phyloP scores from a whole-genome alignment of 2,797 vertebrate genomes.

The Neoniphon sammara region DNA sequence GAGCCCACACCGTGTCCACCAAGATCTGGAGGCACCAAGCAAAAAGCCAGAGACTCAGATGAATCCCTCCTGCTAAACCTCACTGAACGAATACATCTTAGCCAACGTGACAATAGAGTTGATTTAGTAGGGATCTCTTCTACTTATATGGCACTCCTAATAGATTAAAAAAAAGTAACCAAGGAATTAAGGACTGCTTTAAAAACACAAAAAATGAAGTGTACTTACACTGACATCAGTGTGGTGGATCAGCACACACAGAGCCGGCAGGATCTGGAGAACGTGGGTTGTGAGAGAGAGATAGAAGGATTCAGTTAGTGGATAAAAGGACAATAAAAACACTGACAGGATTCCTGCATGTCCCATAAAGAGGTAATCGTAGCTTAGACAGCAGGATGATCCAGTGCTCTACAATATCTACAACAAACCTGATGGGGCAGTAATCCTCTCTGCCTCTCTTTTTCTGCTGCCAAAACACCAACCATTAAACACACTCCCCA shows the following conservation, averaged over 20 bases:
- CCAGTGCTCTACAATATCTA: not conserved
- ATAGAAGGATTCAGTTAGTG: not conserved
- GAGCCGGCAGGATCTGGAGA: conserved; percentile 93
- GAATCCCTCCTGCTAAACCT: not conserved
- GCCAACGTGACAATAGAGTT: too few species aligned
- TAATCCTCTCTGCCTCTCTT: not conserved
- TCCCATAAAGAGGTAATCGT: not conserved
- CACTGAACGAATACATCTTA: too few species aligned
- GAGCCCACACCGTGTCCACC: conserved; percentile 99
- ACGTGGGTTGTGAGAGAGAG: not conserved
- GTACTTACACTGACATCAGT: conserved; percentile 98
- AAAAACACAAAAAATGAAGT: not conserved
- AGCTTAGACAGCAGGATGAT: not conserved
- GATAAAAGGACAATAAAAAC: conserved; percentile 5
- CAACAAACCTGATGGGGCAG: not conserved
- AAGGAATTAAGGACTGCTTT: not conserved
- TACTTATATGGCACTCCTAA: not conserved
- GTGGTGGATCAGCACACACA: conserved; percentile 98
- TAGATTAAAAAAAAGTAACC: not conserved
- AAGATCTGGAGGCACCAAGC: conserved; percentile 85
- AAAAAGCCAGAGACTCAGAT: not conserved
- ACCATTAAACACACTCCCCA: not conserved
- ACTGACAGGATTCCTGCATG: not conserved
- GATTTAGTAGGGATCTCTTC: too few species aligned
- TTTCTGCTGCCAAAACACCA: not conserved